Conservation (phyloP, 2,113 vertebrate genomes). For the Ploceus nigricollis region DNA sequence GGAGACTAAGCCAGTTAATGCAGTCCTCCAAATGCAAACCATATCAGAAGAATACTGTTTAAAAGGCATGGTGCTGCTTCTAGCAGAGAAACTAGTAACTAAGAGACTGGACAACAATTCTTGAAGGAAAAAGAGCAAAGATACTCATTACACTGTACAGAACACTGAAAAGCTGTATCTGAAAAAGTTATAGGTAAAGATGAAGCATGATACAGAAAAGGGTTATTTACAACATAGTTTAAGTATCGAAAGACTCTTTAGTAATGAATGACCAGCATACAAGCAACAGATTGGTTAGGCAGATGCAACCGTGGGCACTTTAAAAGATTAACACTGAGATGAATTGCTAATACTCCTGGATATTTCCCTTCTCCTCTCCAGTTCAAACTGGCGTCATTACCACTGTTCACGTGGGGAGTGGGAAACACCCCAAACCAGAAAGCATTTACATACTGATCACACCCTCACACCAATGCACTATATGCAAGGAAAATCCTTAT, state of each 20-base stretch:
- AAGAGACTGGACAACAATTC: neutral
- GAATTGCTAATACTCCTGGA: neutral
- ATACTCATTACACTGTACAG: neutral
- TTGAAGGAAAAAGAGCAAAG: neutral
- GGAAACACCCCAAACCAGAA: neutral
- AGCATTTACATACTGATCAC: neutral
- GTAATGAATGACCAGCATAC: neutral
- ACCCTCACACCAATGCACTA: neutral
- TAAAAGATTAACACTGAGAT: neutral
- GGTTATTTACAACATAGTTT: neutral
- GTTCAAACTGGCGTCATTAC: neutral
- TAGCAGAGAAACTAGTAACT: neutral
- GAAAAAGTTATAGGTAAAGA: neutral
- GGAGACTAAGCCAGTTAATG: conserved; percentile 52
- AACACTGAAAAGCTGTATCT: neutral
- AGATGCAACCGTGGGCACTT: neutral
- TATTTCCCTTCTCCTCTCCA: neutral
- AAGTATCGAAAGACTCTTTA: neutral
- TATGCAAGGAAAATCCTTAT: neutral
- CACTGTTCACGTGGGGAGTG: neutral
- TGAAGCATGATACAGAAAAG: neutral
- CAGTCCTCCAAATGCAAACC: conserved; percentile 21
- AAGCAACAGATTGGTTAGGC: neutral
- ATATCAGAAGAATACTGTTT: neutral
- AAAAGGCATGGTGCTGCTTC: neutral